Evolutionary conservation across 1,140 invertebrate genomes (phyloP).

Genomic region (Lethocerus indicus): DNA sequence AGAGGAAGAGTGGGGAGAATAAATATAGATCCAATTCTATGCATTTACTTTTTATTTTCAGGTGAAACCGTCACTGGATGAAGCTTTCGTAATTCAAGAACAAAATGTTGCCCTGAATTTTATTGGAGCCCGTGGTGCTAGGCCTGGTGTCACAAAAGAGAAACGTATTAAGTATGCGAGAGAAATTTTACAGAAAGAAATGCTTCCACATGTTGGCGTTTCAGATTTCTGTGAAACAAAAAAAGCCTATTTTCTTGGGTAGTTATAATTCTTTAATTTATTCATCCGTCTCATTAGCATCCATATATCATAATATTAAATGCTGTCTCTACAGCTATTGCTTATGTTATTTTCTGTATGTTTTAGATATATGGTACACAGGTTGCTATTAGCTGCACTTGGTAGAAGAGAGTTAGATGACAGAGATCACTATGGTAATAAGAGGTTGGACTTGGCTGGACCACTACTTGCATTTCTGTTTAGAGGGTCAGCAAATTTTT

Average conservation of each 20-base stretch:
- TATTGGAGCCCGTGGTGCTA: conserved; percentile 88
- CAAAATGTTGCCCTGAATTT: conserved; percentile 97
- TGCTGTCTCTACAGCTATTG: background rate
- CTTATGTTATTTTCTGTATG: conserved; percentile 13
- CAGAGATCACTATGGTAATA: conserved; percentile 99
- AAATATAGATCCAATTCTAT: too few species aligned
- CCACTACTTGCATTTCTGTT: conserved; percentile 92
- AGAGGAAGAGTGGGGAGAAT: too few species aligned
- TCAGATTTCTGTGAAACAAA: conserved; percentile 99
- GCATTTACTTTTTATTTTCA: too few species aligned
- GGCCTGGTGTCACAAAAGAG: conserved; percentile 94
- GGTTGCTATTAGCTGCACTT: conserved; percentile 81
- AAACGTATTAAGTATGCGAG: conserved; percentile 97
- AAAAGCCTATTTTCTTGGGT: conserved; percentile 93
- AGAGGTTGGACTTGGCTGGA: conserved; percentile 91
- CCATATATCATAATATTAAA: background rate
- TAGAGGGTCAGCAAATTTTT: conserved; percentile 38
- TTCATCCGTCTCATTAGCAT: background rate
- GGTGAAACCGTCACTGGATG: conserved; percentile 91
- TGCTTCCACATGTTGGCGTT: conserved; percentile 97
- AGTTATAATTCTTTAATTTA: conserved; percentile 9
- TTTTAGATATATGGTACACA: conserved; percentile 88
- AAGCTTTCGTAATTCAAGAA: conserved; percentile 98
- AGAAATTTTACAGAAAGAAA: conserved; percentile 99
- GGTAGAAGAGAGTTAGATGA: conserved; percentile 92